Base-by-base conservation (phyloP, 1,140 invertebrate genomes). In the Bombyx mori region DNA sequence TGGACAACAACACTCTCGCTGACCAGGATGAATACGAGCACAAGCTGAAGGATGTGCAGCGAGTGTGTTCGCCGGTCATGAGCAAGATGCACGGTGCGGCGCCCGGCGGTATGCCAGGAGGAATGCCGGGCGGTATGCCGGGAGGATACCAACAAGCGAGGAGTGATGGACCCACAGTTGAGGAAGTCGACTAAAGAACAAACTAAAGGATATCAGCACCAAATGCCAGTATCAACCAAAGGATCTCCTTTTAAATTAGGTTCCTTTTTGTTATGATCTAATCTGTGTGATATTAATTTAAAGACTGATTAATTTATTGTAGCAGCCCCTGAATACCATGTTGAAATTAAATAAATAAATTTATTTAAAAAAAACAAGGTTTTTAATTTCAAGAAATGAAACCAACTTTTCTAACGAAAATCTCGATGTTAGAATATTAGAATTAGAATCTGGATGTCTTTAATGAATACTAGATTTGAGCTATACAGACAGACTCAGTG, bases 21-120 rank as follows among this genome's bases (percentile, higher is more conserved):
- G 94, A 95, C 62, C 94, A 94, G 70, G 94, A 95, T 10, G 94
- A 96, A 70, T 95, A 91, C 69, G 94, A 95, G 57, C 90, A 95
- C 71, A 92, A 92, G 61, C 74, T 94, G 48, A 92, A 94, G 65
- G 92, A 95, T 46, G 67, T 95, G 26, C 93, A 94, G 72, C 88
- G 88, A 22, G 88, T 92, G 9, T 94, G 93, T 65, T 85, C 90
- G 8, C 93, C 94, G 0, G 89, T 95, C 58, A 94, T 96, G 92
- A 90, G 90, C 62, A 95, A 95, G 76, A 72, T 95, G 52, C 93
- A 95, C 69, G 91, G 91, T 56, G 89, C 84, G 26, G 71, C 71
- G 1, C 83, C 56, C 9, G 71, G 68, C 6, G 70, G 63, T 18
- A 49, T 58, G 3, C 66, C 63, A 0, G 62, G 48, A 2, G 56